Evolutionary conservation across 2,797 vertebrate genomes (phyloP).

Genomic region (Pseudochirops corinnae): DNA sequence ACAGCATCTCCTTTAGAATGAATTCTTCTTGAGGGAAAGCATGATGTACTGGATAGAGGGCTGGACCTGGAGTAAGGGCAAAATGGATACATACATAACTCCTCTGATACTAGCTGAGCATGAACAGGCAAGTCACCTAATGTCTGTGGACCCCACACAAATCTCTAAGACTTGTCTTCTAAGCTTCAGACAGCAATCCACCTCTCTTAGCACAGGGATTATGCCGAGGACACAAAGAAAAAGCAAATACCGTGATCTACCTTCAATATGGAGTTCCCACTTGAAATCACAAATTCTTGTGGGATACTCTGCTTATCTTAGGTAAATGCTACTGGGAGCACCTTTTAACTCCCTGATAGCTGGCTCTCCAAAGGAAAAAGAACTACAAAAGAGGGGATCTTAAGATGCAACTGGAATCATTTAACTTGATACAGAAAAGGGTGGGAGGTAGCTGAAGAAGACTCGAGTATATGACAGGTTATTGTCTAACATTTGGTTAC

Average conservation of each 20-base stretch:
- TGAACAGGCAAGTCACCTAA: neutral
- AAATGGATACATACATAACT: neutral
- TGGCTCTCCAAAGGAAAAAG: constrained; percentile 1
- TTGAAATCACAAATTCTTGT: neutral
- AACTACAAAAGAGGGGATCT: neutral
- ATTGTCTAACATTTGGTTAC: neutral
- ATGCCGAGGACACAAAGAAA: neutral
- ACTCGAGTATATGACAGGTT: neutral
- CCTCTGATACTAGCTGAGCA: neutral
- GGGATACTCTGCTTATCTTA: neutral
- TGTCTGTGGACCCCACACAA: neutral
- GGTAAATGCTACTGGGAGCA: neutral
- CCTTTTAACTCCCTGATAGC: neutral
- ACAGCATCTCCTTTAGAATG: neutral
- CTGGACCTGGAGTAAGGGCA: neutral
- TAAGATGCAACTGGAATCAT: neutral
- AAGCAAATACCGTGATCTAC: neutral
- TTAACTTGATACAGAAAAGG: accelerated
- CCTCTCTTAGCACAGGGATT: neutral
- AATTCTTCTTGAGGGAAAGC: neutral
- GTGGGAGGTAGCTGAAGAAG: neutral
- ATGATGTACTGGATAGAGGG: neutral
- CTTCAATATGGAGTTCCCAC: neutral
- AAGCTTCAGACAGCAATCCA: neutral
- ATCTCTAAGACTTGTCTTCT: neutral